Conservation (phyloP, 2,888 invertebrate genomes). For the Brachycybe producta region DNA sequence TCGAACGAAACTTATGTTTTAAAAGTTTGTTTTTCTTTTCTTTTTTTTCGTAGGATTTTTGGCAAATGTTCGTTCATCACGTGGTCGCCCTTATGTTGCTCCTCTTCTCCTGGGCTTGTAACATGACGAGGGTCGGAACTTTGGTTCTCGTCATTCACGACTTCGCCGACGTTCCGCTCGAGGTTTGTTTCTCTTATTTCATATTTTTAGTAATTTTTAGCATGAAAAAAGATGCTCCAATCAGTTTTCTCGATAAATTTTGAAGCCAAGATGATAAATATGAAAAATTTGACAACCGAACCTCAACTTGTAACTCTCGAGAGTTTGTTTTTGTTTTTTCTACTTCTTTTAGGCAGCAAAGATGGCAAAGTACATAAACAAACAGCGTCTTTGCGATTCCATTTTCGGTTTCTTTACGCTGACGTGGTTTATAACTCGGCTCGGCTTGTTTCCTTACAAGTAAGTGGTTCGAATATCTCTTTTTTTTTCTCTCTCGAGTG, state of each 20-base stretch:
- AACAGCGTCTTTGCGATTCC: conserved; percentile 71
- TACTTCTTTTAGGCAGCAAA: conserved; percentile 61
- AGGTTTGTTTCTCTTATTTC: conserved; percentile 47
- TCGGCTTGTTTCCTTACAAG: conserved; percentile 67
- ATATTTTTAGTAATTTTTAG: neutral
- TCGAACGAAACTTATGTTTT: conserved; percentile 4
- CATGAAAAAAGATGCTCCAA: neutral
- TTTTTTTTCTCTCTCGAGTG: conserved; percentile 13
- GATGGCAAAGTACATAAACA: conserved; percentile 82
- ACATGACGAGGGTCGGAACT: conserved; percentile 77
- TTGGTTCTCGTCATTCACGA: conserved; percentile 77
- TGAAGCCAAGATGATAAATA: no score
- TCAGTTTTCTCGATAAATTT: no score
- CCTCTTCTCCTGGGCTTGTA: conserved; percentile 87
- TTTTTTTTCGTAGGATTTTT: conserved; percentile 52
- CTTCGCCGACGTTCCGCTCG: conserved; percentile 77
- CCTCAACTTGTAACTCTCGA: no score
- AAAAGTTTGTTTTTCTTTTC: neutral
- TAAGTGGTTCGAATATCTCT: no score
- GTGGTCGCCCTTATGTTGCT: conserved; percentile 81
- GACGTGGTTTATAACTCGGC: conserved; percentile 79
- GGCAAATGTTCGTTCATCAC: conserved; percentile 98
- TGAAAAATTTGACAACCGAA: no score
- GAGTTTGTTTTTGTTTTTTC: no score
- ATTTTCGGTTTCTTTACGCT: conserved; percentile 80